These are phyloP conservation scores for Coptotermes formosanus DNA, from an alignment of 1,140 invertebrate species.

Conservation along the genomic window DNA sequence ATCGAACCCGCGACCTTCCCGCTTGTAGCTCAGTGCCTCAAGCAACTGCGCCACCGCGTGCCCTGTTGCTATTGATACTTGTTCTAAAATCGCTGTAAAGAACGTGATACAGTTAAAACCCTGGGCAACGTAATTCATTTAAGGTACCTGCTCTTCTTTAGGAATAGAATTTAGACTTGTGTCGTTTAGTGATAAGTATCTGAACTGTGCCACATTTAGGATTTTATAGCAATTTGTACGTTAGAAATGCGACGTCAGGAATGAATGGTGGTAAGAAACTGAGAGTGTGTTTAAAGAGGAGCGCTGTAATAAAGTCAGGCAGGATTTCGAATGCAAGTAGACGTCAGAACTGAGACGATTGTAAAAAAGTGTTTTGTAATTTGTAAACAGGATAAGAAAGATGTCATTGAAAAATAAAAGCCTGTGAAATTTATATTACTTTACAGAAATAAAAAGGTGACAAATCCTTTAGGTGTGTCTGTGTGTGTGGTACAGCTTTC, in stretches of 20 bases:
- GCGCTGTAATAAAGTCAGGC: background rate
- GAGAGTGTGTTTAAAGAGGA: background rate
- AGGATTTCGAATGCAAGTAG: background rate
- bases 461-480: background rate
- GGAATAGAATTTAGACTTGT: too few species aligned
- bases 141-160: too few species aligned
- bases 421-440: background rate
- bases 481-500: background rate
- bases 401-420: background rate
- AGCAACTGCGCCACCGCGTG: too few species aligned
- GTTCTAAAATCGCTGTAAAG: too few species aligned
- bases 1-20: too few species aligned
- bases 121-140: too few species aligned
- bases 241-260: background rate
- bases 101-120: too few species aligned
- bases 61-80: too few species aligned
- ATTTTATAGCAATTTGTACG: too few species aligned
- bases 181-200: too few species aligned
- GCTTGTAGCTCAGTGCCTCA: too few species aligned
- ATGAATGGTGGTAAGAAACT: background rate
- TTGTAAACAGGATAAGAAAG: background rate
- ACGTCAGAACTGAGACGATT: background rate
- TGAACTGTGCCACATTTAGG: too few species aligned
- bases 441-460: background rate
- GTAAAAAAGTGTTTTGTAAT: background rate